A percentile compares a stretch with the other conserved stretches of the same genome.
Conservation (phyloP, 2,797 vertebrate species). For the Gastrophryne carolinensis region DNA sequence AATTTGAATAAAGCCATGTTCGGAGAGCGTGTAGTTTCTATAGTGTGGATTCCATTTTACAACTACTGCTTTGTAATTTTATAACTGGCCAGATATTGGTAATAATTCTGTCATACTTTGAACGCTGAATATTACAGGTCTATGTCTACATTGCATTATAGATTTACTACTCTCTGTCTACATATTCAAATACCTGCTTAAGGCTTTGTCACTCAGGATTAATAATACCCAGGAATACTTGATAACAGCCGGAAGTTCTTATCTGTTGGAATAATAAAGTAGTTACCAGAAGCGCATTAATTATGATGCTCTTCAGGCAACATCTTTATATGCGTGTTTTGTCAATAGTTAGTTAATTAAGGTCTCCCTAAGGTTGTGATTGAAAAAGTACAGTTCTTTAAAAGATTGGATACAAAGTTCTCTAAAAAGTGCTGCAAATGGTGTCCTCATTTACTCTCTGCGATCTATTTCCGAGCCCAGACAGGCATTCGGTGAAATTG, state of each 20-base stretch:
- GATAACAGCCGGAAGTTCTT: conserved; percentile 43
- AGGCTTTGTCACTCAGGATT: conserved; percentile 30
- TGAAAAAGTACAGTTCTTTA: conserved; percentile 20
- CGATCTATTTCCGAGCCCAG: conserved; percentile 22
- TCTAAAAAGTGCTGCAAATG: neutral
- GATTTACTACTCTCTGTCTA: neutral
- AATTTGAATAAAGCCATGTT: no score
- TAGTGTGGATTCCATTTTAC: neutral
- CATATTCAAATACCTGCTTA: conserved; percentile 26
- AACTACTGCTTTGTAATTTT: neutral
- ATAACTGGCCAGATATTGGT: neutral
- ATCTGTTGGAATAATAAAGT: conserved; percentile 47
- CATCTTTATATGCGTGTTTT: conserved; percentile 30
- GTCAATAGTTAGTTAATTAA: conserved; percentile 47
- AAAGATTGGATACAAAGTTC: conserved; percentile 17
- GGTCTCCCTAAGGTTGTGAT: conserved; percentile 32
- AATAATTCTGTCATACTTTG: neutral
- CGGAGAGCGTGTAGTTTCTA: no score
- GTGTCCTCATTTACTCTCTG: conserved; percentile 30
- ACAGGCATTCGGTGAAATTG: neutral
- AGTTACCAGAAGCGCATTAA: conserved; percentile 36
- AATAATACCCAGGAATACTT: conserved; percentile 31
- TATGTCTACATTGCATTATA: neutral
- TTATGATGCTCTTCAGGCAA: conserved; percentile 35
- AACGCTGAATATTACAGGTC: neutral